Evolutionary conservation across 2,797 vertebrate species (phyloP).

Genomic region (Pseudomugil tenellus): DNA sequence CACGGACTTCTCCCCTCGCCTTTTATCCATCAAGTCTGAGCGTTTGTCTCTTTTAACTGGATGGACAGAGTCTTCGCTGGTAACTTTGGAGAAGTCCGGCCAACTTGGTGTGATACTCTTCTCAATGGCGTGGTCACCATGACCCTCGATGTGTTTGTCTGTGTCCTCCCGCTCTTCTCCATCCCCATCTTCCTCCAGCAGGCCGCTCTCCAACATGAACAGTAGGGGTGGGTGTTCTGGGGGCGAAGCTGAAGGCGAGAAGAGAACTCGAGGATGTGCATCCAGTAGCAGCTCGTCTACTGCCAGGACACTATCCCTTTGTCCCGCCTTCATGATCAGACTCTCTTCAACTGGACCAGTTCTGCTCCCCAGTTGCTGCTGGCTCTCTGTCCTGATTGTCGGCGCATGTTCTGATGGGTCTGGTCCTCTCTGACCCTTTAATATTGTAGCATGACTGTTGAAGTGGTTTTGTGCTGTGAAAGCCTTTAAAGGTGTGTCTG

Average conservation of each 20-base stretch:
- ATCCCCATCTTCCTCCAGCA: conserved; percentile 62
- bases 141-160: conserved; percentile 60
- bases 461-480: conserved; percentile 20
- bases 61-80: conserved; percentile 7
- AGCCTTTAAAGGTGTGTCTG: conserved; percentile 9
- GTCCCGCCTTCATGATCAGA: conserved; percentile 33
- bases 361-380: conserved; percentile 9
- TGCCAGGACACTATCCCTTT: conserved; percentile 55
- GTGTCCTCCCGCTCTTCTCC: conserved; percentile 53
- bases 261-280: conserved; percentile 81
- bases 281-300: conserved; percentile 80
- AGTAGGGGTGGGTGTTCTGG: conserved; percentile 80
- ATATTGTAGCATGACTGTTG: conserved; percentile 27
- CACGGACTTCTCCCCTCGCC: conserved; percentile 85
- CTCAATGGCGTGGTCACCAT: conserved; percentile 72
- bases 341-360: conserved; percentile 12
- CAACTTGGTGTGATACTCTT: conserved; percentile 43
- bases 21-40: conserved; percentile 50
- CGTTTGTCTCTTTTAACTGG: conserved; percentile 64
- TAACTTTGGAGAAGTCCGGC: conserved; percentile 4
- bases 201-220: conserved; percentile 78
- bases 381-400: background rate
- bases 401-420: conserved; percentile 14
- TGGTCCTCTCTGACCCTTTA: conserved; percentile 32
- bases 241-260: conserved; percentile 77